These are phyloP conservation scores for Eumacrocentrus americanus DNA, from an alignment of 2,888 invertebrate genomes.

Conservation along the genomic window DNA sequence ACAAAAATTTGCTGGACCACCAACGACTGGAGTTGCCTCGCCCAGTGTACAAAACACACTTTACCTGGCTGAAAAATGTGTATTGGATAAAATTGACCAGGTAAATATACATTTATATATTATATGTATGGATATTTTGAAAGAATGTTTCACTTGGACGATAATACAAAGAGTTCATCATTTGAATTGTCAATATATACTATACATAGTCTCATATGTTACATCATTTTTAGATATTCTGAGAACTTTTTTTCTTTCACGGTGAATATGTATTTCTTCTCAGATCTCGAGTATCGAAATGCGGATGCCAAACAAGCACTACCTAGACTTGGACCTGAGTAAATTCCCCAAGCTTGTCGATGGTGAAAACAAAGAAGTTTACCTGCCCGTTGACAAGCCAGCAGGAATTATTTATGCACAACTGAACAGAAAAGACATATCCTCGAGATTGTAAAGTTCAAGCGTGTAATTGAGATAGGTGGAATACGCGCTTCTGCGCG, in stretches of 20 bases:
- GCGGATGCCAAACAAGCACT: slow-evolving; percentile 84
- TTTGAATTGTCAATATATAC: too few relatives aligned
- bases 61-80: slow-evolving; percentile 73
- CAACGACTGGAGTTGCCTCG: slow-evolving; percentile 74
- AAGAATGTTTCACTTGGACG: too few relatives aligned
- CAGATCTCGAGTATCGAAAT: slow-evolving; percentile 75
- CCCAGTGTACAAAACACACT: slow-evolving; percentile 82
- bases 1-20: slow-evolving; percentile 78
- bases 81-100: slow-evolving; percentile 73
- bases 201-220: too few relatives aligned
- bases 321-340: slow-evolving; percentile 76
- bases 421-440: slow-evolving; percentile 67
- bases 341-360: slow-evolving; percentile 73
- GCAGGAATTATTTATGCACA: slow-evolving; percentile 78
- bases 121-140: too few relatives aligned
- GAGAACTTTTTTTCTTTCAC: too few relatives aligned
- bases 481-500: too few relatives aligned
- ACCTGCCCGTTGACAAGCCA: slow-evolving; percentile 79
- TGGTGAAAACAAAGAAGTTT: slow-evolving; percentile 72
- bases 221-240: too few relatives aligned
- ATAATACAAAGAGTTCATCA: too few relatives aligned
- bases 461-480: too few relatives aligned
- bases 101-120: too few relatives aligned
- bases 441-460: slow-evolving; percentile 65
- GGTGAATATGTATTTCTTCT: too few relatives aligned